Base-by-base conservation (phyloP, 2,797 vertebrate species). In the Oryzias dopingdopingensis region DNA sequence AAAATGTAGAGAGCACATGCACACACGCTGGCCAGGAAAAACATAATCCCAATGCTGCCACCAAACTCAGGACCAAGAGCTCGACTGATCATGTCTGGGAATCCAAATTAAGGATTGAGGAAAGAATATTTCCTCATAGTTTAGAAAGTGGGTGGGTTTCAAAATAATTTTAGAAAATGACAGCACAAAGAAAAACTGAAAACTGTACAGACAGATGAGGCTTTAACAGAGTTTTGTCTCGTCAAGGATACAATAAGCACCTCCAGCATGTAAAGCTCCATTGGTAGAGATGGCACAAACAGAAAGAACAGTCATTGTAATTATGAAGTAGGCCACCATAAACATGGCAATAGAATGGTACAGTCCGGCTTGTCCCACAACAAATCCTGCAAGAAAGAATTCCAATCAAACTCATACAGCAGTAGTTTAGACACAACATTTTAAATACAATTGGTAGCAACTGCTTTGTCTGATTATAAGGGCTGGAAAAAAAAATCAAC, bases 221-320 rank as follows among this genome's bases (percentile, higher is more conserved):
- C 6, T 50, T 54, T 20, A 22, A 43, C 45, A n/a, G 20, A 0
- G 17, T 14, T 22, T 32, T 56, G n/a, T 37, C 22, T 59, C 7
- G n/a, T 17, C 8, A 63, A 94, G 90, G 93, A 95, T 96, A 96
- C 94, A 96, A 77, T 96, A 96, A 20, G 94, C 94, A 51, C 95
- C 95, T 17, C 95, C 95, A 0, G 93, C 94, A 0, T 95, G 94
- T 70, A 96, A 76, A 0, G 94, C 94, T 22, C 95, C 95, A 0
- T 96, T 96, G 71, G 95, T 96, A 32, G 94, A 95, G 16, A 96
- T 94, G 59, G 95, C 95, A 29, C 95, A 96, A 45, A 96, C 87
- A 0, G 95, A 96, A n/a, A 96, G 87, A 37, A 96, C 94, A 0
- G 94, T 96, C 93, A 95, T 93, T n/a, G 93, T 93, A 14, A 96